phyloP scores from a whole-genome alignment of 2,888 invertebrate genomes.

The Macrophya annulata region DNA sequence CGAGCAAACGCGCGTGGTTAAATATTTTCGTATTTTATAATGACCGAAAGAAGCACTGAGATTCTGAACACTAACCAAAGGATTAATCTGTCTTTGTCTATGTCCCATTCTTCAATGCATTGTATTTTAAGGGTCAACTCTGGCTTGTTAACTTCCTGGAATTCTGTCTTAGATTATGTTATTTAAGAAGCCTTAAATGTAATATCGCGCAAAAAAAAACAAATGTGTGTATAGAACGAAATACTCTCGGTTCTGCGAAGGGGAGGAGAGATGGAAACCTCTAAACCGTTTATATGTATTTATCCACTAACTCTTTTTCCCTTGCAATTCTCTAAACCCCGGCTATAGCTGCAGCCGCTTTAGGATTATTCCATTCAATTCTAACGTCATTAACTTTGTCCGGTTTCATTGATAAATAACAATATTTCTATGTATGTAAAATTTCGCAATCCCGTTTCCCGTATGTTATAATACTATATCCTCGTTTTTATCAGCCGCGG shows the following conservation, averaged over 20 bases:
- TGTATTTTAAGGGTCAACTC: background rate
- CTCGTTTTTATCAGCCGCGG: background rate
- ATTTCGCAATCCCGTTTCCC: constrained; percentile 2
- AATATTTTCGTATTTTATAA: background rate
- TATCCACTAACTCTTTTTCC: background rate
- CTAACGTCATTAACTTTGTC: constrained; percentile 46
- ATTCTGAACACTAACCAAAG: background rate
- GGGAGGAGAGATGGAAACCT: constrained; percentile 13
- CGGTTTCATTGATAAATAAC: constrained; percentile 50
- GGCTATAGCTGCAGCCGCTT: background rate
- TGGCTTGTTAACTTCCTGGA: constrained; percentile 22
- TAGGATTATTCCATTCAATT: constrained; percentile 13
- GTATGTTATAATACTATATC: background rate
- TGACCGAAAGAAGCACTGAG: background rate
- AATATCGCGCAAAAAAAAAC: background rate
- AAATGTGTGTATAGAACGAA: background rate
- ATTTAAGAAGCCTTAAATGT: constrained; percentile 21
- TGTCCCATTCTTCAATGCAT: background rate
- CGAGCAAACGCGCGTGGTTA: background rate
- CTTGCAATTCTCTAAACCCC: background rate
- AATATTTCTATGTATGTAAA: background rate
- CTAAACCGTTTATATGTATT: constrained; percentile 34
- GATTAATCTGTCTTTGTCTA: background rate
- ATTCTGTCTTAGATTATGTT: constrained; percentile 23
- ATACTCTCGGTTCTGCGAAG: background rate